Base-by-base conservation (phyloP, 1,140 invertebrate genomes). In the Zaprionus davidi region DNA sequence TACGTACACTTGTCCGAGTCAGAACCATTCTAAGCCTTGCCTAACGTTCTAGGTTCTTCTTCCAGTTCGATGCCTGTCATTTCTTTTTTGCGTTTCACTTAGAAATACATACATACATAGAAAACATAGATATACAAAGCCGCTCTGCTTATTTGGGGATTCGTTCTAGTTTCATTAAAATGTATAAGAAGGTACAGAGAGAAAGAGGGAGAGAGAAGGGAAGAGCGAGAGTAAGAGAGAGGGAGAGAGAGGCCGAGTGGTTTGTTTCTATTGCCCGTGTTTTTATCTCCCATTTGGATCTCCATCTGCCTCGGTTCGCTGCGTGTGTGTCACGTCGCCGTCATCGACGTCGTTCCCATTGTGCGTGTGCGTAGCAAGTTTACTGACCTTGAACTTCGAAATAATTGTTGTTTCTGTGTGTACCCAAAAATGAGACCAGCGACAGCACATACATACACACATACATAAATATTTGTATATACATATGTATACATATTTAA, bases 341-440 rank as follows among this genome's bases (percentile, higher is more conserved):
- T 51, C 22, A 38, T 41, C 56, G 75, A 53, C 57, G 66, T 38
- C 17, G 68, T 69, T 76, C 24, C 67, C 83, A 84, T 87, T 90
- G 85, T 90, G 86, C 87, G 86, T 90, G 86, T 90, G 86, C 87
- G 83, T 87, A 86, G 81, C 85, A 90, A 91, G 90, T 91, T 91
- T 91, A 91, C 90, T 91, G 90, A 91, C 90, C 90, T 91, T 91
- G 90, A 91, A 91, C 90, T 91, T 91, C 88, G 87, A 88, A 85
- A 91, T 83, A 79, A 78, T 87, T 87, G 44, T 60, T 59, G 65
- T 66, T 36, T 44, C 20, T 68, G 58, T 73, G 34, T 75, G 62
- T 70, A 78, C 64, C 82, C 82, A 72, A 85, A 85, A 86, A 79
- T 81, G 62, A 72, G 81, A 81, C 65, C 73, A 84, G 22, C 65